These are phyloP conservation scores for Mus caroli DNA, from an alignment of 2,797 vertebrate genomes.

Conservation along the genomic window DNA sequence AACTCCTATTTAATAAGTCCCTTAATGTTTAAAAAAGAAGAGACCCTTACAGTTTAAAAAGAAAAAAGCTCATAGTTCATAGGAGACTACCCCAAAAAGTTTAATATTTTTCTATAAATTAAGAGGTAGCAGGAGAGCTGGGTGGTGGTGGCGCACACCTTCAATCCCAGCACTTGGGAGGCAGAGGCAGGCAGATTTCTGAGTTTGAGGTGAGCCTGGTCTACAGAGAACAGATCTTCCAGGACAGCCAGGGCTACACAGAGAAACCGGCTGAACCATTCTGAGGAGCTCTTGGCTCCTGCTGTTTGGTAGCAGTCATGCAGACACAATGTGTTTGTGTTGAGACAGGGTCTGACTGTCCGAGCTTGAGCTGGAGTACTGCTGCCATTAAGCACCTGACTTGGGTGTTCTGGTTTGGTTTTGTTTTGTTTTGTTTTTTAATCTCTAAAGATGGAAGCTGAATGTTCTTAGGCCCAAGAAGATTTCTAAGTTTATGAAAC, in stretches of 20 bases:
- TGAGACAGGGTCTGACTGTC: neutral
- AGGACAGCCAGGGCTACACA: no score
- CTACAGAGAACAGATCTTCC: no score
- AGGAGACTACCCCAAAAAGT: neutral
- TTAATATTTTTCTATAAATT: neutral
- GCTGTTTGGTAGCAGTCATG: no score
- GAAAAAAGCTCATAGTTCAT: neutral
- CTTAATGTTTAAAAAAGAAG: neutral
- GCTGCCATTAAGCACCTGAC: neutral
- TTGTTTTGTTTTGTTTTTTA: neutral
- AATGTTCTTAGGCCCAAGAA: neutral
- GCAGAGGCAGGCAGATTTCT: no score
- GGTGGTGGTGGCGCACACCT: no score
- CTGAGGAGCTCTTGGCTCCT: neutral
- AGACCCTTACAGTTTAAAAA: slow-evolving; percentile 14
- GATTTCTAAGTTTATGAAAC: neutral
- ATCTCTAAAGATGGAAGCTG: neutral
- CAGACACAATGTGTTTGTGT: neutral
- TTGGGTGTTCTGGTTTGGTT: no score
- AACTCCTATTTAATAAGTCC: neutral
- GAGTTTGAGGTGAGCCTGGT: no score
- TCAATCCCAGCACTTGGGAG: no score
- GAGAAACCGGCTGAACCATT: neutral
- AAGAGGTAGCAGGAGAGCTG: neutral
- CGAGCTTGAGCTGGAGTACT: neutral